phyloP scores from a whole-genome alignment of 1,140 invertebrate genomes.

The Cotesia vestalis region DNA sequence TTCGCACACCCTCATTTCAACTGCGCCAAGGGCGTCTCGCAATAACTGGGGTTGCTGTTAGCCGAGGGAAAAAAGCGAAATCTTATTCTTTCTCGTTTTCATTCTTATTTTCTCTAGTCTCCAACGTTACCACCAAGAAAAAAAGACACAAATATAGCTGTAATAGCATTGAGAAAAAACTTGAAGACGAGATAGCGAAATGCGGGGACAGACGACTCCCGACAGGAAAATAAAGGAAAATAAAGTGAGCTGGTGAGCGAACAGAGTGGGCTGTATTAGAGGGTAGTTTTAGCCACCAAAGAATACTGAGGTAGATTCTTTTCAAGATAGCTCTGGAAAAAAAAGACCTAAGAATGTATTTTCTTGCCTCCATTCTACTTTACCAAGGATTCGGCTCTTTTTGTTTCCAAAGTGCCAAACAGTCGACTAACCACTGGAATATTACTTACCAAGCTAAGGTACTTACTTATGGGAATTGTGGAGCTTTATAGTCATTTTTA shows the following conservation, averaged over 20 bases:
- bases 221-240: constrained; percentile 43
- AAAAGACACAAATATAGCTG: constrained; percentile 5
- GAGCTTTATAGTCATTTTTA: too few relatives aligned
- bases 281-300: constrained; percentile 42
- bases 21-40: constrained; percentile 39
- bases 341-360: too few relatives aligned
- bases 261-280: constrained; percentile 11
- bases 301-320: constrained; percentile 47
- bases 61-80: constrained; percentile 21
- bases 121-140: neutral
- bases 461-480: too few relatives aligned
- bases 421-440: too few relatives aligned
- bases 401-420: too few relatives aligned
- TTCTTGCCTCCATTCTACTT: too few relatives aligned
- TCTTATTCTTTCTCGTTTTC: neutral
- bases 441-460: too few relatives aligned
- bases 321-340: neutral
- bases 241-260: constrained; percentile 28
- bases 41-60: constrained; percentile 32
- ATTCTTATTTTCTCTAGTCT: constrained; percentile 19
- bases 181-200: constrained; percentile 37
- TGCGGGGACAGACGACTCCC: constrained; percentile 29
- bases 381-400: too few relatives aligned
- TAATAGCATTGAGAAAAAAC: constrained; percentile 23
- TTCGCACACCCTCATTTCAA: constrained; percentile 44